Evolutionary conservation across 2,888 invertebrate genomes (phyloP).

Genomic region (Bellardia bayeri): DNA sequence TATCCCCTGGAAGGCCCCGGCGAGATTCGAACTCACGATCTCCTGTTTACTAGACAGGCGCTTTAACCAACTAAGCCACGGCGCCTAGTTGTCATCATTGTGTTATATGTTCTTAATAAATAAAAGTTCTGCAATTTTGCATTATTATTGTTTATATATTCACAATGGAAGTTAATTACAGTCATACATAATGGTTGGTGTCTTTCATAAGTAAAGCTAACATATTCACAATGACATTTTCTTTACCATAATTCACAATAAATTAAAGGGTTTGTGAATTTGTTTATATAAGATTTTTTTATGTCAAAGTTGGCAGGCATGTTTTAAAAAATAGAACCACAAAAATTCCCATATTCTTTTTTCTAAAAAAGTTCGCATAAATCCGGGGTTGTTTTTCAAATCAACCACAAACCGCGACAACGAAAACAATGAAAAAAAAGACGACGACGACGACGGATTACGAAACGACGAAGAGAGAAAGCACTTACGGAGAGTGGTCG

Average conservation of each 20-base stretch:
- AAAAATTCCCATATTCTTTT: no score
- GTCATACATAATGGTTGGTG: neutral
- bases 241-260: neutral
- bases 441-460: no score
- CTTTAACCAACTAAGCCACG: conserved; percentile 85
- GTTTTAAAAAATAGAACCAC: no score
- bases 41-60: conserved; percentile 84
- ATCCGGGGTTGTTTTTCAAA: no score
- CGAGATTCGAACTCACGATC: conserved; percentile 84
- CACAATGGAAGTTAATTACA: neutral
- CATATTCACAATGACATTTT: conserved; percentile 20
- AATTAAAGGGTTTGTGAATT: neutral
- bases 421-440: no score
- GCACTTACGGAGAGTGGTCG: no score
- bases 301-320: no score
- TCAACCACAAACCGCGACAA: no score
- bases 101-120: neutral
- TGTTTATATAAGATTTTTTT: no score
- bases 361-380: no score
- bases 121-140: neutral
- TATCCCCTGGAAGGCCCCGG: conserved; percentile 80
- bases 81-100: conserved; percentile 76
- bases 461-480: no score
- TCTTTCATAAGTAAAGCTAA: neutral
- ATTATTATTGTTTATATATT: neutral